Base-by-base conservation (phyloP, 2,113 vertebrate species). In the Nanger granti region DNA sequence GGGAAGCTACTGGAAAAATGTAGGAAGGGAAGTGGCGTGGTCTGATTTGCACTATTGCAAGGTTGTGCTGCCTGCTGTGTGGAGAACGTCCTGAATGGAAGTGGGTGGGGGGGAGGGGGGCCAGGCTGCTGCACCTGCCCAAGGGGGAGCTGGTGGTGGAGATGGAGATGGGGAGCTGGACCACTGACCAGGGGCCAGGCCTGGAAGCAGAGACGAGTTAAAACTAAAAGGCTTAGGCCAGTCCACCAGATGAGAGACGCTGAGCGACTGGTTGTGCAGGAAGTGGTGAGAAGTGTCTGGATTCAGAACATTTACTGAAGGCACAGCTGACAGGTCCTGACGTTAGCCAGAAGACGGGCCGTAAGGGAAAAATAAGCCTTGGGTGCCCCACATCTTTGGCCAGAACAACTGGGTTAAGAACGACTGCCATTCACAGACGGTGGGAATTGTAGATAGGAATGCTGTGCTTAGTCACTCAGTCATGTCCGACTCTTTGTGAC, bases 1-100 rank as follows among this genome's bases (percentile, higher is more conserved):
- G 29, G 59, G 37, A 87, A 64, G 49, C 82, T 87, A 5, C 57
- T 4, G 20, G 14, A 54, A 69, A 31, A 37, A 37, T 10, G 11
- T 31, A 73, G 7, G 85, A 55, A 37, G 31, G 60, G 84, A 76
- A 47, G 90, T 18, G 90, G 54, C 28, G 1, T 0, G 8, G 57
- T 44, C 52, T 31, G 82, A 17, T 47, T 8, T 47, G 54, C n/a
- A 4, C 37, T 31, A 54, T 28, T 7, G 1, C 11, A 41, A 41
- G 69, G 31, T 2, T 2, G 44, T 2, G 24, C 14, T 8, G 80
- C 28, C n/a, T 84, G 34, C 55, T 2, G 2, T 0, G 2, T 0
- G 17, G 29, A 37, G 22, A 76, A 26, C 2, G 8, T 17, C 12
- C 29, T 5, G 29, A 59, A 22, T 0, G 37, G 73, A 26, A 44